Conservation (phyloP, 2,113 vertebrate species). For the Tragelaphus imberbis region DNA sequence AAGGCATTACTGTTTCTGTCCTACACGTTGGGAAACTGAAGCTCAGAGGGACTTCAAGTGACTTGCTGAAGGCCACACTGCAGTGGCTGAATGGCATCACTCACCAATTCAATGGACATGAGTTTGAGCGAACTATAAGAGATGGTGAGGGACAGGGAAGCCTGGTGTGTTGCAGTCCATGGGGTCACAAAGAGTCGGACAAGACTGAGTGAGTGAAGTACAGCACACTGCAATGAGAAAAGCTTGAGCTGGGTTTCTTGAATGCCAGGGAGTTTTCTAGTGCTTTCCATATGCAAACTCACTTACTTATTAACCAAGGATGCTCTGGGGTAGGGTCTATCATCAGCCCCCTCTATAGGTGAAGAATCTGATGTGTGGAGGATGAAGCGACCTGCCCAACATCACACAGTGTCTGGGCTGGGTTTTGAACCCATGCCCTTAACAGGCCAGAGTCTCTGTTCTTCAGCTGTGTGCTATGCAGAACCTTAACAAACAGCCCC, state of each 20-base stretch:
- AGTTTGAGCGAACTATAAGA: not conserved
- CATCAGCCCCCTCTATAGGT: not conserved
- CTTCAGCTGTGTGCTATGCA: accelerated
- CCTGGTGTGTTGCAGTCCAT: not conserved
- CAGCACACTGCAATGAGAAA: accelerated
- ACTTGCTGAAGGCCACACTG: not conserved
- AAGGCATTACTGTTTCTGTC: accelerated
- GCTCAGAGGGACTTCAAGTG: not conserved
- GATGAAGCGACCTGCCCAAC: not conserved
- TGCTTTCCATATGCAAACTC: not conserved
- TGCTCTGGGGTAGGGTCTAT: not conserved
- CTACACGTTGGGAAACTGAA: not conserved
- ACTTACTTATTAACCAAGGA: not conserved
- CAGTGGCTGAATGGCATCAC: not conserved
- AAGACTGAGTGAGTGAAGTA: not conserved
- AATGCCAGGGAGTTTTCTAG: not conserved
- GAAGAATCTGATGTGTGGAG: not conserved
- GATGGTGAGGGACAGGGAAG: not conserved
- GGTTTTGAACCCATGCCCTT: not conserved
- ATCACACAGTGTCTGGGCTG: accelerated
- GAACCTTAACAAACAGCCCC: not conserved
- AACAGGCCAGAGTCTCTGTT: not conserved
- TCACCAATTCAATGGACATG: not conserved
- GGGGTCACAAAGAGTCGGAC: not conserved
- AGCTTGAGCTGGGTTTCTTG: accelerated